Conservation (phyloP, 2,888 invertebrate genomes). For the Bellardia bayeri region DNA sequence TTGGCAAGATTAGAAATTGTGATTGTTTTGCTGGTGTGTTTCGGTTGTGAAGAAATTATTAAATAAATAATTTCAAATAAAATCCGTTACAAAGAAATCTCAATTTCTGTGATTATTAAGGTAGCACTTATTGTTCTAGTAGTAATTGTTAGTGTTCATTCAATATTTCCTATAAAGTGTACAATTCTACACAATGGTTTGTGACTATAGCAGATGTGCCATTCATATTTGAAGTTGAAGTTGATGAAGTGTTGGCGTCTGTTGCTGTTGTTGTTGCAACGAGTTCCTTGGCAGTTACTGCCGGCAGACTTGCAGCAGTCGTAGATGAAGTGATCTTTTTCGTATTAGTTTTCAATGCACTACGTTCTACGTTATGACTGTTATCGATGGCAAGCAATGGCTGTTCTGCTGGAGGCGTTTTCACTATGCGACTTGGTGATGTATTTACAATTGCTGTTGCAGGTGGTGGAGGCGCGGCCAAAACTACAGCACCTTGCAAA, state of each 20-base stretch:
- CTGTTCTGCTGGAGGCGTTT: constrained; percentile 47
- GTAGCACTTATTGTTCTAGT: constrained; percentile 14
- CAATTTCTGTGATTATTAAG: constrained; percentile 7
- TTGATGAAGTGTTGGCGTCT: constrained; percentile 9
- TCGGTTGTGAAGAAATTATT: constrained; percentile 10
- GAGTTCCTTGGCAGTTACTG: constrained; percentile 19
- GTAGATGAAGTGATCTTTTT: constrained; percentile 43
- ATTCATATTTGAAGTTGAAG: constrained; percentile 38
- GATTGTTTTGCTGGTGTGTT: background rate
- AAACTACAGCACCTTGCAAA: constrained; percentile 50
- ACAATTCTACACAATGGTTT: constrained; percentile 81
- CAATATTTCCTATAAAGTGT: constrained; percentile 76
- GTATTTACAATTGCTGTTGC: constrained; percentile 31
- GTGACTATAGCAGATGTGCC: constrained; percentile 51
- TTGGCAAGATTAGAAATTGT: constrained; percentile 67
- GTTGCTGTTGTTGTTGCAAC: constrained; percentile 24
- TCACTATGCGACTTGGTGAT: constrained; percentile 23
- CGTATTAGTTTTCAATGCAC: constrained; percentile 24
- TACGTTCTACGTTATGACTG: constrained; percentile 47
- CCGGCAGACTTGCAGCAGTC: constrained; percentile 13
- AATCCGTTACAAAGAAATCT: constrained; percentile 41
- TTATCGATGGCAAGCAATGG: constrained; percentile 70
- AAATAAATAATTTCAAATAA: constrained; percentile 33
- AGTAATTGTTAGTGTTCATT: background rate
- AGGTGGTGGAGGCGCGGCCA: constrained; percentile 47